A percentile compares a stretch with the other conserved stretches of the same genome.
These are phyloP conservation scores for Heteromormyrus szaboi DNA, from an alignment of 2,797 vertebrate species.

Conservation along the genomic window DNA sequence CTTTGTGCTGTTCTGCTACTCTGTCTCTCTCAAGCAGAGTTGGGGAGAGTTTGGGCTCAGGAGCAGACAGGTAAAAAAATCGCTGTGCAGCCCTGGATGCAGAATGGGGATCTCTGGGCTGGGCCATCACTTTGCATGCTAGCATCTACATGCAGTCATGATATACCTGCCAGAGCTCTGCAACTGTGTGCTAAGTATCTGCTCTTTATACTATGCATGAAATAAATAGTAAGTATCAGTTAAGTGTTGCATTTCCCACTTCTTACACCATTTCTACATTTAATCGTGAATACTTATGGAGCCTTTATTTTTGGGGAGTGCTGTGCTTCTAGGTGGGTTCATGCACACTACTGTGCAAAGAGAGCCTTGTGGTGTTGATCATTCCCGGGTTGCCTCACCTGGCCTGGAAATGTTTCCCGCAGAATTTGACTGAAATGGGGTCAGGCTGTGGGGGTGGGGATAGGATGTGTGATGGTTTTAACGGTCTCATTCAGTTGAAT, in stretches of 20 bases:
- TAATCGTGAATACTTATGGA: not conserved
- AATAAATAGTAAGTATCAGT: not conserved
- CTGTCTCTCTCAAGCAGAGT: conserved; percentile 67
- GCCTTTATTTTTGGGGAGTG: not conserved
- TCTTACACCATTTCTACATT: not conserved
- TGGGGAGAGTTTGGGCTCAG: conserved; percentile 59
- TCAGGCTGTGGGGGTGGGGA: not conserved
- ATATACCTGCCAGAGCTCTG: not conserved
- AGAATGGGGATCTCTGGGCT: not conserved
- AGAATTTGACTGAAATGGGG: not conserved
- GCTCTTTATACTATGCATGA: not conserved
- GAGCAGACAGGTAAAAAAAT: conserved; percentile 58
- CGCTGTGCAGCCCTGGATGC: not conserved
- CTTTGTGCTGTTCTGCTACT: conserved; percentile 64
- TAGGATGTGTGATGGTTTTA: not conserved
- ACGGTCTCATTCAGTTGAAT: not conserved
- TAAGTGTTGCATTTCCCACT: not conserved
- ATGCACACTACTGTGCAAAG: not conserved
- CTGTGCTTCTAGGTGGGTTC: not conserved
- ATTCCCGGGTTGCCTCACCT: not conserved
- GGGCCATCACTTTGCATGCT: not conserved
- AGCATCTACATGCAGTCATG: conserved; percentile 1
- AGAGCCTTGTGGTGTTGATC: not conserved
- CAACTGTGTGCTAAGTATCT: not conserved
- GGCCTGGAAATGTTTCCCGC: not conserved